Evolutionary conservation across 1,140 invertebrate genomes (phyloP), one percentile per base, ranked within the genome.

Genomic region (Sycobia sp.): DNA sequence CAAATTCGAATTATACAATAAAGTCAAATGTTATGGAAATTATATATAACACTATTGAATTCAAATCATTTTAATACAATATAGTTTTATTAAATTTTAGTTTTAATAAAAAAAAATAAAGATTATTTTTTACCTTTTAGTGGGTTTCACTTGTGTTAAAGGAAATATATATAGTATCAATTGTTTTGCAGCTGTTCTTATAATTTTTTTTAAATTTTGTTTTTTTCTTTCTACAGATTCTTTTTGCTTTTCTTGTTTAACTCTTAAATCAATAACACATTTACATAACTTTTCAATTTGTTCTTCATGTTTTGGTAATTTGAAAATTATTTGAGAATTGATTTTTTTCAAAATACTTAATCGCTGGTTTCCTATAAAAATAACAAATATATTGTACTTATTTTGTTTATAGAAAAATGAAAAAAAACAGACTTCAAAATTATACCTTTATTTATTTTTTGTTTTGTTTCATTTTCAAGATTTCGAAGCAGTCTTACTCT

Each of bases 141-240:
- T 76, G 34, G 83, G 83, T 68, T 86, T 79, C 51, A 88, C 82
- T 72, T 84, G 80, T 38, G 81, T 78, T 64, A 93, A 87, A 11
- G 90, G 90, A 80, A 94, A 93, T 71, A 94, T 90, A 76, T 89
- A 90, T 67, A 89, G 82, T 43, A 87, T 86, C 13, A 93, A 82
- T 73, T 91, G 88, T 59, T 88, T 80, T 44, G 90, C 85, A 67
- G 87, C 84, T 39, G 82, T 81, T 71, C 85, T 81, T 36, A 88
- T 82, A 38, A 89, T 71, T 68, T 85, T 85, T 67, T 89, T 90
- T 27, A 90, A 72, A 29, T 85, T 72, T 16, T 84, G 79, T 39
- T 84, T 80, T 65, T 85, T 84, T 43, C 84, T 82, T 50, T 83
- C 81, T 41, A 88, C 82, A 23, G 73, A 73, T 59, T 81, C 80